A percentile compares a stretch with the other conserved stretches of the same genome.
Conservation (phyloP, 2,113 vertebrate genomes). For the Centropristis striata region DNA sequence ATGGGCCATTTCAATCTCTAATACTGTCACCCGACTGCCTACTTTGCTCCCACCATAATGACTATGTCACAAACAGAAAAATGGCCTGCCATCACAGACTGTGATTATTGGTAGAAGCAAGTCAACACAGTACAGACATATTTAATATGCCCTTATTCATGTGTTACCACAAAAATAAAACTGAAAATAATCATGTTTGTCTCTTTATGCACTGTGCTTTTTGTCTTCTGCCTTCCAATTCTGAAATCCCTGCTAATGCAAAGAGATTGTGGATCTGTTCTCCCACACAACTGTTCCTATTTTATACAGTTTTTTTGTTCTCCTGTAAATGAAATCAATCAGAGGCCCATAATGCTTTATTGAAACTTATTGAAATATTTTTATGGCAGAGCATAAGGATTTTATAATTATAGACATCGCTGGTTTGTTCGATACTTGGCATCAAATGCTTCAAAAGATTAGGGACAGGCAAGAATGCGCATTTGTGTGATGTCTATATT, state of each 20-base stretch:
- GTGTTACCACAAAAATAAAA: not conserved
- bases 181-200: slow-evolving; percentile 25
- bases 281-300: slow-evolving; percentile 29
- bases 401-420: slow-evolving; percentile 52
- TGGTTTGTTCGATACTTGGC: slow-evolving; percentile 42
- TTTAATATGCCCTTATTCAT: not conserved
- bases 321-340: slow-evolving; percentile 49
- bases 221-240: slow-evolving; percentile 2
- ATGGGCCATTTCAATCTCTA: too few species aligned
- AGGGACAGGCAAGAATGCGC: slow-evolving; percentile 31
- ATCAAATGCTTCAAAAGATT: slow-evolving; percentile 40
- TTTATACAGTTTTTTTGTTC: slow-evolving; percentile 30
- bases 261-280: slow-evolving; percentile 27
- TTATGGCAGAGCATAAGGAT: slow-evolving; percentile 41
- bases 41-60: too few species aligned
- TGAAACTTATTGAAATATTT: slow-evolving; percentile 46
- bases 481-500: slow-evolving; percentile 41
- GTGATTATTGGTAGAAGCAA: not conserved
- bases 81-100: too few species aligned
- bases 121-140: not conserved
- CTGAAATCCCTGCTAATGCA: slow-evolving; percentile 47
- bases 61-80: too few species aligned
- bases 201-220: not conserved
- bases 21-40: too few species aligned
- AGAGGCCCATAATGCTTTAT: not conserved